A percentile compares a stretch with the other conserved stretches of the same genome.
These are phyloP conservation scores for Myrmophylax atrothorax DNA, from an alignment of 2,113 vertebrate genomes.

Conservation along the genomic window DNA sequence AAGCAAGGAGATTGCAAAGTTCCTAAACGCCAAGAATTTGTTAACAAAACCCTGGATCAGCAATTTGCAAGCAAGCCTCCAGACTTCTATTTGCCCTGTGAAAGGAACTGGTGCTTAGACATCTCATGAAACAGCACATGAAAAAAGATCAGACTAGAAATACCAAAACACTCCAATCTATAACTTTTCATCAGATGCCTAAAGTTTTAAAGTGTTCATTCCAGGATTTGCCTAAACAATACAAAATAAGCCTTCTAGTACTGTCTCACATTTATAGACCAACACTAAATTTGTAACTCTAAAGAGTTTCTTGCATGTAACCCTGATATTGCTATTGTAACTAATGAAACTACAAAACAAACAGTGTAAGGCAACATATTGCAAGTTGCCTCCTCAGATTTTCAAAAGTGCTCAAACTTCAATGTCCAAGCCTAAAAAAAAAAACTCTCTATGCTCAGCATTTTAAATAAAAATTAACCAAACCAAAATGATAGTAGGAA, in stretches of 20 bases:
- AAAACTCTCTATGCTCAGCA: not conserved
- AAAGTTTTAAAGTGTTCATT: not conserved
- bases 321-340: not conserved
- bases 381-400: not conserved
- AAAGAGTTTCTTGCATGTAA: not conserved
- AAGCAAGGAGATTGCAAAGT: not conserved
- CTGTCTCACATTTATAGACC: not conserved
- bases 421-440: not conserved
- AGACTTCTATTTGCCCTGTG: not conserved
- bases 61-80: not conserved
- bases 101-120: not conserved
- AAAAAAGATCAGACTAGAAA: not conserved
- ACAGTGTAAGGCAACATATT: not conserved
- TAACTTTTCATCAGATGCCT: not conserved
- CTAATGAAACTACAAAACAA: not conserved
- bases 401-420: not conserved
- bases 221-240: not conserved
- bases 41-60: not conserved
- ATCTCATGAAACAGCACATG: not conserved
- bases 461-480: not conserved
- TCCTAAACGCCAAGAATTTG: not conserved
- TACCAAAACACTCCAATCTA: not conserved
- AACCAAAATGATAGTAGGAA: not conserved
- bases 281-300: not conserved
- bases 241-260: not conserved